Conservation (phyloP, 2,113 vertebrate species). For the Rhineura floridana region DNA sequence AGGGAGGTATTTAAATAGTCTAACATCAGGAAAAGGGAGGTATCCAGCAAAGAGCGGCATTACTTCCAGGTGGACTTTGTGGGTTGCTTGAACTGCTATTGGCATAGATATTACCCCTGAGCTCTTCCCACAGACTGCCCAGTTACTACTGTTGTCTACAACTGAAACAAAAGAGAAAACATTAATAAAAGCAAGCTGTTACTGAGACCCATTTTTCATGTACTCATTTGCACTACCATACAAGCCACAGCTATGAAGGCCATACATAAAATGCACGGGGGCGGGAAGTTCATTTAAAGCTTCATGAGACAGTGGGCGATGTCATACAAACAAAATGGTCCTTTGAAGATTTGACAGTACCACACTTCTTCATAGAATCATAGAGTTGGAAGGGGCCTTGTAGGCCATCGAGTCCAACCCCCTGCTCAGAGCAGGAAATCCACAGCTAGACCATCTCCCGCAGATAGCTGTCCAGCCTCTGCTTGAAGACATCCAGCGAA, state of each 20-base stretch:
- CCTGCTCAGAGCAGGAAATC: too few relatives aligned
- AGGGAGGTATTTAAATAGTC: conserved; percentile 93
- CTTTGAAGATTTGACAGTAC: not conserved
- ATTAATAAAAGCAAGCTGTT: not conserved
- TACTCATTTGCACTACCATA: not conserved
- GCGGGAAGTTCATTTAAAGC: not conserved
- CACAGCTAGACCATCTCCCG: too few relatives aligned
- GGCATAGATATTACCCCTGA: conserved; percentile 95
- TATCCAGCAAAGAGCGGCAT: conserved; percentile 95
- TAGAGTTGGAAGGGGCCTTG: too few relatives aligned
- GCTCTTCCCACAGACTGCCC: conserved; percentile 97
- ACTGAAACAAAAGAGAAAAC: conserved; percentile 76
- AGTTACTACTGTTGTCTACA: conserved; percentile 97
- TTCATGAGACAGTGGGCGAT: not conserved
- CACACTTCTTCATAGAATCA: not conserved
- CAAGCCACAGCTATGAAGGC: not conserved
- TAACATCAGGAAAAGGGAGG: conserved; percentile 92
- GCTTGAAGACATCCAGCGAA: too few relatives aligned
- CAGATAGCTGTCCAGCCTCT: too few relatives aligned
- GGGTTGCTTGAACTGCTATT: conserved; percentile 80
- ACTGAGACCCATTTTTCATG: not conserved
- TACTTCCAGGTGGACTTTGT: conserved; percentile 95
- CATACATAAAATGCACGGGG: not conserved
- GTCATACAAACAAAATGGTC: not conserved
- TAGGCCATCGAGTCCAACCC: too few relatives aligned